Percentiles rank a stretch among this genome's conserved stretches.
phyloP scores from a whole-genome alignment of 2,888 invertebrate genomes.

The Stenodera caucasica region DNA sequence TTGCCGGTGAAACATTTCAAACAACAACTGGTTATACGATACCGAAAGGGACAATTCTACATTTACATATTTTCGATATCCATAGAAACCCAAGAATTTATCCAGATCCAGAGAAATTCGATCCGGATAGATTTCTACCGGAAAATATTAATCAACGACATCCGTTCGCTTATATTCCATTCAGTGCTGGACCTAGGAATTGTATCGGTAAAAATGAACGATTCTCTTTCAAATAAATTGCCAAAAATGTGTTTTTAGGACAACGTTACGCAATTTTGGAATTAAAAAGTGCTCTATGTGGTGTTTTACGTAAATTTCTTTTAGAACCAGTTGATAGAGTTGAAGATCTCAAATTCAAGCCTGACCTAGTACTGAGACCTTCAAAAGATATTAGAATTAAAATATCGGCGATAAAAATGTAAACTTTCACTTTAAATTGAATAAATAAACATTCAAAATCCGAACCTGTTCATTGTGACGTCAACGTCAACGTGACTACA shows the following conservation, averaged over 20 bases:
- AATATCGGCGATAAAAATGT: too few relatives aligned
- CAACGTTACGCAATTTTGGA: slow-evolving; percentile 69
- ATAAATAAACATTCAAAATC: not conserved
- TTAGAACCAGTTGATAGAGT: slow-evolving; percentile 58
- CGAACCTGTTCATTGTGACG: not conserved
- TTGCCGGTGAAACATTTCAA: slow-evolving; percentile 37
- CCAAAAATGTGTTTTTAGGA: slow-evolving; percentile 39
- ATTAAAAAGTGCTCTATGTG: slow-evolving; percentile 62
- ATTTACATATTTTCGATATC: slow-evolving; percentile 64
- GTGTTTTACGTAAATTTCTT: slow-evolving; percentile 59
- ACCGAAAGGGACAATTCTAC: slow-evolving; percentile 59
- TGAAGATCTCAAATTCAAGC: slow-evolving; percentile 53
- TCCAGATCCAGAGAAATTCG: slow-evolving; percentile 66
- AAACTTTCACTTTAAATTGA: too few relatives aligned
- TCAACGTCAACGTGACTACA: not conserved
- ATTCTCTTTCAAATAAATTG: not conserved
- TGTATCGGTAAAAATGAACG: slow-evolving; percentile 61
- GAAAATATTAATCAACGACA: slow-evolving; percentile 61
- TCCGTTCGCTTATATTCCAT: slow-evolving; percentile 67
- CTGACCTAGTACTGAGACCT: slow-evolving; percentile 59
- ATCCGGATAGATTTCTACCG: slow-evolving; percentile 71
- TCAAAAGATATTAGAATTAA: slow-evolving; percentile 53
- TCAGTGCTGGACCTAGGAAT: slow-evolving; percentile 70
- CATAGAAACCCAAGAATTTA: slow-evolving; percentile 67
- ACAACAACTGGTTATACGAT: slow-evolving; percentile 48